phyloP scores from a whole-genome alignment of 2,113 vertebrate species.

The Bubo scandiacus region DNA sequence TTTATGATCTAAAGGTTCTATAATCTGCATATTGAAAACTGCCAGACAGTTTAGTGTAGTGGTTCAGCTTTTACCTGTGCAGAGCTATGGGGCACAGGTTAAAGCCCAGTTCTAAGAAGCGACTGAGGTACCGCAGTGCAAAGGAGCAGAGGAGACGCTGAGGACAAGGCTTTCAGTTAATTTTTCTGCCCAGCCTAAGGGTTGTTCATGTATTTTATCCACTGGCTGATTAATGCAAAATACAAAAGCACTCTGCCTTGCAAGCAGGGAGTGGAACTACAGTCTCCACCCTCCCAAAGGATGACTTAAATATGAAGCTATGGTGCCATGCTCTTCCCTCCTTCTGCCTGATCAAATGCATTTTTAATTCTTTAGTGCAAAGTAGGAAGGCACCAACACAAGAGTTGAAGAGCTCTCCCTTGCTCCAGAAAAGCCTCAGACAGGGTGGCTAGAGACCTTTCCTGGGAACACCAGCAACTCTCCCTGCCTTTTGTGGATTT shows the following conservation, averaged over 20 bases:
- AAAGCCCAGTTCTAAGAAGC: not conserved
- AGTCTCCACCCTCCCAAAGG: not conserved
- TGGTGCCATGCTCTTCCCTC: not conserved
- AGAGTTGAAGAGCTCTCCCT: not conserved
- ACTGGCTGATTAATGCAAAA: not conserved
- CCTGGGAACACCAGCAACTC: not conserved
- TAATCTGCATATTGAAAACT: not conserved
- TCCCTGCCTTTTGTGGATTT: not conserved
- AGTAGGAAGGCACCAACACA: not conserved
- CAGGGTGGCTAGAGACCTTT: not conserved
- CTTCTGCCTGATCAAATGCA: not conserved
- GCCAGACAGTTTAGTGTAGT: not conserved
- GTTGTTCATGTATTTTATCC: not conserved
- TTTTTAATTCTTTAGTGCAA: slow-evolving; percentile 22
- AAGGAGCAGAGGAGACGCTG: not conserved
- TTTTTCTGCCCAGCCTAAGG: not conserved
- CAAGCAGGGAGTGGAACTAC: not conserved
- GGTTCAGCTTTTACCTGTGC: not conserved
- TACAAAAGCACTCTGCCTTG: not conserved
- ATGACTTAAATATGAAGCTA: not conserved
- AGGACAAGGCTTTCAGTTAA: not conserved
- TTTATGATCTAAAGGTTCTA: not conserved
- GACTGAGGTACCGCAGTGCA: not conserved
- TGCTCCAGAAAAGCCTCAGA: not conserved
- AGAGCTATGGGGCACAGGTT: not conserved